These are phyloP conservation scores for Cassiopea andromeda DNA, from an alignment of 30 jellyfish, hydroid and myxozoan genomes.

Conservation along the genomic window DNA sequence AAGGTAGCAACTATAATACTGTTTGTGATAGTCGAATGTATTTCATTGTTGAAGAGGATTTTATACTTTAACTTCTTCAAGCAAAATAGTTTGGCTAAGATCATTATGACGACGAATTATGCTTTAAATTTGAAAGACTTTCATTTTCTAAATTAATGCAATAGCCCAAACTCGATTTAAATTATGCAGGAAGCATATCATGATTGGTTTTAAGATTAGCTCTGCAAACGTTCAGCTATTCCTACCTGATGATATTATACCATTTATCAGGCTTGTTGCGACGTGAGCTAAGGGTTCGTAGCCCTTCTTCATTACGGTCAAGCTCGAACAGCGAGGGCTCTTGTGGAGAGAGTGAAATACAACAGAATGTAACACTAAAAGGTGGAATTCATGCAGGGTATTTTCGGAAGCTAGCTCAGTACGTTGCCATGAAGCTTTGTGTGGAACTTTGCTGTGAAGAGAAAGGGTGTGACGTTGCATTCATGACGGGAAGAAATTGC, in stretches of 20 bases:
- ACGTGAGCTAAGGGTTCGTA: constrained; percentile 48
- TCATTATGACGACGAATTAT: too few species aligned
- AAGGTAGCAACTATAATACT: too few species aligned
- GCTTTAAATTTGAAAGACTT: too few species aligned
- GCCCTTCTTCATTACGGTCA: constrained; percentile 33
- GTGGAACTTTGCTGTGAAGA: constrained; percentile 97
- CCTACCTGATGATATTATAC: background rate
- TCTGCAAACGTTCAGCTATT: too few species aligned
- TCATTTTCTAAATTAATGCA: too few species aligned
- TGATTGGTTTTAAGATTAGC: background rate
- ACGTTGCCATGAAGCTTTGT: constrained; percentile 96
- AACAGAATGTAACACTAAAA: constrained; percentile 77
- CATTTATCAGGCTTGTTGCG: constrained; percentile 20
- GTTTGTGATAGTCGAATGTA: too few species aligned
- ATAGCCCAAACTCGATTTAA: too few species aligned
- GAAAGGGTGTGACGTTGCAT: constrained; percentile 98
- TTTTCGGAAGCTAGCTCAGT: constrained; percentile 95
- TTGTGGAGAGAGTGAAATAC: constrained; percentile 90
- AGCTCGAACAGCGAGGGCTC: constrained; percentile 75
- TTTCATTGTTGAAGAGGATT: too few species aligned
- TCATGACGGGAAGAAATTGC: constrained; percentile 94
- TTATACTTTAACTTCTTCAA: too few species aligned
- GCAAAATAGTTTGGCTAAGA: too few species aligned
- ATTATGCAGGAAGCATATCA: too few species aligned
- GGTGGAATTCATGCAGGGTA: constrained; percentile 99